phyloP scores from a whole-genome alignment of 1,140 invertebrate species.

The Ganaspis sp. region DNA sequence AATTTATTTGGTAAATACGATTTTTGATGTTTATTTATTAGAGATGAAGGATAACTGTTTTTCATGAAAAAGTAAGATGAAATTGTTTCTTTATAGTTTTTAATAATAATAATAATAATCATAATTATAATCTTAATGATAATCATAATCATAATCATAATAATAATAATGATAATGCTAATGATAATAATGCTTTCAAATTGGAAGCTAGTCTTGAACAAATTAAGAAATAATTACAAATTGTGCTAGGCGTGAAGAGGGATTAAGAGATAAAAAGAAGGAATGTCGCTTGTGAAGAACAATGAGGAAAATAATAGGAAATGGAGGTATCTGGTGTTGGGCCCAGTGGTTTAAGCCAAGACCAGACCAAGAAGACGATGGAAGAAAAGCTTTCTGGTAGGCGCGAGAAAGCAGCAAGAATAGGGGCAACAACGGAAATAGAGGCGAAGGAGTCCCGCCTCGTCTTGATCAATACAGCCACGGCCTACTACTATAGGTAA shows the following conservation, averaged over 20 bases:
- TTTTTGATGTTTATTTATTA: too few relatives aligned
- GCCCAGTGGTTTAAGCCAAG: slow-evolving; percentile 37
- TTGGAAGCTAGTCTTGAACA: not conserved
- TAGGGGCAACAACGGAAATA: slow-evolving; percentile 73
- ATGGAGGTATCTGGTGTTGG: not conserved
- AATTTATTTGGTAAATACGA: too few relatives aligned
- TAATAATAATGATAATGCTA: too few relatives aligned
- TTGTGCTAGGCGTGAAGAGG: not conserved
- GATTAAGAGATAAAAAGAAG: not conserved
- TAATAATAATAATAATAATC: too few relatives aligned
- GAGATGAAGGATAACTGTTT: too few relatives aligned
- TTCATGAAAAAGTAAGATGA: too few relatives aligned
- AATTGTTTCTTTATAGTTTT: too few relatives aligned
- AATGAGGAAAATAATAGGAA: not conserved
- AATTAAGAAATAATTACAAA: not conserved
- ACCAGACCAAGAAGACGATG: slow-evolving; percentile 48
- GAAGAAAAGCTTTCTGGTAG: slow-evolving; percentile 65
- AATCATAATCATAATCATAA: too few relatives aligned
- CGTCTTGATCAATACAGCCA: slow-evolving; percentile 76
- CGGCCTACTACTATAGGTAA: slow-evolving; percentile 72
- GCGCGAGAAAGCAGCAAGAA: slow-evolving; percentile 69
- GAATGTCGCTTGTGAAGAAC: not conserved
- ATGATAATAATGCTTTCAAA: too few relatives aligned
- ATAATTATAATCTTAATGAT: too few relatives aligned
- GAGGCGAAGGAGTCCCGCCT: slow-evolving; percentile 72